Evolutionary conservation across 2,888 invertebrate genomes (phyloP), one percentile per base, ranked within the genome.

Genomic region (Cylindroiulus punctatus): DNA sequence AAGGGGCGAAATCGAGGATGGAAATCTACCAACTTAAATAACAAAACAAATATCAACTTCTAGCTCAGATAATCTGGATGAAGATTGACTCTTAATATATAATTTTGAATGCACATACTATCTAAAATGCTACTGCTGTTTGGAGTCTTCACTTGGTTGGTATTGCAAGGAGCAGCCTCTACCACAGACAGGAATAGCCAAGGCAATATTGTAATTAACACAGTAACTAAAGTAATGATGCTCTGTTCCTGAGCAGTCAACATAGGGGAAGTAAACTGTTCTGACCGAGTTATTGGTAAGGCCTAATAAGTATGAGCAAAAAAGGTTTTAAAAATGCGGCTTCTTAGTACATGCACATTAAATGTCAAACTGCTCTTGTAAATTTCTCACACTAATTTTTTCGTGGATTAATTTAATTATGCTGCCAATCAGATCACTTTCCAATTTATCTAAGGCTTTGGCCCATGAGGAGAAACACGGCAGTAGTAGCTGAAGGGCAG

Each of bases 401-500:
- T 87, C 88, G 40, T 88, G 85, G 22, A 88, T 44, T 65, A 47
- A 42, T 86, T 86, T 83, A 91, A 88, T 32, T 91, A 88, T 86
- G 89, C 89, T 86, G 90, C 89, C 32, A 91, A 88, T 26, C 17
- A 91, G 89, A 88, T 90, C 89, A 86, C 90, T 89, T 87, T 91
- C 90, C 36, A 94, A 90, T 84, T 92, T 91, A 86, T 92, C 92
- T 87, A 92, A 89, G 85, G 92, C 92, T 52, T 90, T 90, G 3
- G 94, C 93, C 94, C 94, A 94, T 89, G 93, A 92, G 0, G 94
- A 94, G 87, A 94, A 90, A 47, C 94, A 93, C 0, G 94, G 94
- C 88, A 94, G 91, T 85, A 94, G 91, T 81, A 93, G 90, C 87
- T 92, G 91, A 40, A 92, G 91, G 22, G 93, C 92, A 57, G 92